A percentile compares a stretch with the other conserved stretches of the same genome.
Conservation (phyloP, 2,888 invertebrate genomes). For the Sinentomon sp. region DNA sequence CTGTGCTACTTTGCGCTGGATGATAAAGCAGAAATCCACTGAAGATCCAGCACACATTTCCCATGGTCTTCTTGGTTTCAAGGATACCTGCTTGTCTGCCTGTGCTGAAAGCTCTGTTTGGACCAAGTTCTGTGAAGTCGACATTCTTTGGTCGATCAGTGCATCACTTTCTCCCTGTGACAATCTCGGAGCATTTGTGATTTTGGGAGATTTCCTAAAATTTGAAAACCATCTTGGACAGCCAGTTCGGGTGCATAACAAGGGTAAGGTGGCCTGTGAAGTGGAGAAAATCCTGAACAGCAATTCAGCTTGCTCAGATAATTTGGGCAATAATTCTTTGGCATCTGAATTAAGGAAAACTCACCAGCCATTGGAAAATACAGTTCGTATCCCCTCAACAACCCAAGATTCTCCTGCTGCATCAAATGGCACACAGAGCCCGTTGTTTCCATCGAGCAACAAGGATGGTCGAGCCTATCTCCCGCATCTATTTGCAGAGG, state of each 20-base stretch:
- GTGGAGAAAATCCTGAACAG: conserved; percentile 2
- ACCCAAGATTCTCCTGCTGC: too few species aligned
- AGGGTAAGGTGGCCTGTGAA: too few species aligned
- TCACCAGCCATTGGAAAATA: too few species aligned
- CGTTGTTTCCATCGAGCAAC: not conserved
- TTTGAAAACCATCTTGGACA: conserved; percentile 61
- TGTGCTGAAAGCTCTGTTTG: conserved; percentile 61
- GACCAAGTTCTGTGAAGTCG: conserved; percentile 74
- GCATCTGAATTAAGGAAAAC: too few species aligned
- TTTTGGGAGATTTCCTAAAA: conserved; percentile 41
- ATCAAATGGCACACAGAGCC: not conserved
- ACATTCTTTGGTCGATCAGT: conserved; percentile 33
- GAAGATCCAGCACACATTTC: too few species aligned
- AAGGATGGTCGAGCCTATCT: conserved; percentile 12
- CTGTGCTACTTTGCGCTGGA: too few species aligned
- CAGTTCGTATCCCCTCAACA: too few species aligned
- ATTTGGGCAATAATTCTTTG: too few species aligned
- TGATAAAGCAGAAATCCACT: too few species aligned
- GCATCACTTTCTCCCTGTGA: too few species aligned
- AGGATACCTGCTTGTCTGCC: conserved; percentile 46
- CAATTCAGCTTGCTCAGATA: too few species aligned
- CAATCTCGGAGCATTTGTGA: conserved; percentile 11
- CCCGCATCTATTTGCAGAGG: conserved; percentile 50
- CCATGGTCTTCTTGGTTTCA: conserved; percentile 40
- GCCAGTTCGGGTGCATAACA: conserved; percentile 59